These are phyloP conservation scores for Drosophila baimaii DNA, from an alignment of 1,140 invertebrate genomes.

Conservation along the genomic window DNA sequence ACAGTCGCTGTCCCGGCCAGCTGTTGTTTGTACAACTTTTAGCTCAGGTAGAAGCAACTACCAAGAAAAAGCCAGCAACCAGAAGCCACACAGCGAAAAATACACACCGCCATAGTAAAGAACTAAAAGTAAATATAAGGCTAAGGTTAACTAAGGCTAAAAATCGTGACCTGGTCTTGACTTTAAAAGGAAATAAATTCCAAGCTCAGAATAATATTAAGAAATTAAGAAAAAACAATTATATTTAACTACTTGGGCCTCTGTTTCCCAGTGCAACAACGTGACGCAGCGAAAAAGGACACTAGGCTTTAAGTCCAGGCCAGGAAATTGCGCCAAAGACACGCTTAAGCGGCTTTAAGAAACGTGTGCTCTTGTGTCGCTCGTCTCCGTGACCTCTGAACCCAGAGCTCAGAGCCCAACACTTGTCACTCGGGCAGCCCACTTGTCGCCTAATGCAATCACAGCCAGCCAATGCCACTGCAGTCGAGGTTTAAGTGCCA, in stretches of 20 bases:
- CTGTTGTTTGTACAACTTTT: slow-evolving; percentile 67
- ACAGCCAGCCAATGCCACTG: slow-evolving; percentile 63
- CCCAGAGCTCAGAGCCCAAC: slow-evolving; percentile 7
- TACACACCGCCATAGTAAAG: not conserved
- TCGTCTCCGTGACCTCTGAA: slow-evolving; percentile 22
- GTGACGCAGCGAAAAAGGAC: not conserved
- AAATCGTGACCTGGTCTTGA: no score
- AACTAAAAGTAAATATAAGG: no score
- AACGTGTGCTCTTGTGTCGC: slow-evolving; percentile 1
- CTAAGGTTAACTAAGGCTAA: not conserved
- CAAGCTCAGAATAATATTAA: not conserved
- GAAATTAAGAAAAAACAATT: not conserved
- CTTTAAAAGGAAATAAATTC: not conserved
- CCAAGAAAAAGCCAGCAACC: slow-evolving; percentile 4
- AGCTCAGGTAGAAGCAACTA: slow-evolving; percentile 54
- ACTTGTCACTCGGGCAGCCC: slow-evolving; percentile 29
- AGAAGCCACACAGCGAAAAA: slow-evolving; percentile 9
- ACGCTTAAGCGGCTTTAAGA: slow-evolving; percentile 60
- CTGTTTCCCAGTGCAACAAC: not conserved
- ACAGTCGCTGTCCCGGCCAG: slow-evolving; percentile 30
- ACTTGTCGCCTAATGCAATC: slow-evolving; percentile 66
- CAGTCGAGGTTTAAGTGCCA: slow-evolving; percentile 68
- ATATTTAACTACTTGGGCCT: not conserved
- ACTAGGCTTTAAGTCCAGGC: slow-evolving; percentile 31
- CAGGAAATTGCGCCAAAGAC: slow-evolving; percentile 42